phyloP scores from a whole-genome alignment of 2,113 vertebrate genomes.

The Oxyruncus cristatus region DNA sequence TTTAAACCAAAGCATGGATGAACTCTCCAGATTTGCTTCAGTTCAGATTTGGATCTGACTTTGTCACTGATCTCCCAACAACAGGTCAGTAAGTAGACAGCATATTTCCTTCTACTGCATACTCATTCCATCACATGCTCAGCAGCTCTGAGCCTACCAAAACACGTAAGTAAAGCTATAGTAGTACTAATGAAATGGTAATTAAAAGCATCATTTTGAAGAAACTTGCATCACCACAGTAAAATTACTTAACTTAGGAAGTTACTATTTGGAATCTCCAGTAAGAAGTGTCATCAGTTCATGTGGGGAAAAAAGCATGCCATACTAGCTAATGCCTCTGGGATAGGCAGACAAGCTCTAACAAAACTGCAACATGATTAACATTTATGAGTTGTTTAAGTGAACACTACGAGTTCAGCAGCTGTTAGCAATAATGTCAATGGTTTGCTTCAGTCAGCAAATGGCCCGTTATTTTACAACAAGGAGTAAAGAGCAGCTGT shows the following conservation, averaged over 20 bases:
- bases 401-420: conserved; percentile 30
- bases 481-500: conserved; percentile 37
- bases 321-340: conserved; percentile 1
- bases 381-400: conserved; percentile 52
- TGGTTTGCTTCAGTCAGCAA: conserved; percentile 35
- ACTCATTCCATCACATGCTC: background rate
- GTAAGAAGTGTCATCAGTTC: background rate
- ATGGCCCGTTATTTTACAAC: background rate
- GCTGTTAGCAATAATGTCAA: conserved; percentile 44
- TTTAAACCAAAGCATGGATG: background rate
- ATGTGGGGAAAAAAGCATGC: background rate
- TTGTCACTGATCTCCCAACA: background rate
- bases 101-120: background rate
- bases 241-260: background rate
- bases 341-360: background rate
- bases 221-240: background rate
- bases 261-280: background rate
- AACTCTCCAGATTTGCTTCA: background rate
- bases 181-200: background rate
- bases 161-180: background rate
- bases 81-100: background rate
- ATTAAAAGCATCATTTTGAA: background rate
- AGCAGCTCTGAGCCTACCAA: background rate
- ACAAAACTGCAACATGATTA: conserved; percentile 43
- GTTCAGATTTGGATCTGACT: background rate